Percentiles rank a stretch among this genome's conserved stretches.
Conservation (phyloP, 2,113 vertebrate genomes). For the Callocephalon fimbriatum region DNA sequence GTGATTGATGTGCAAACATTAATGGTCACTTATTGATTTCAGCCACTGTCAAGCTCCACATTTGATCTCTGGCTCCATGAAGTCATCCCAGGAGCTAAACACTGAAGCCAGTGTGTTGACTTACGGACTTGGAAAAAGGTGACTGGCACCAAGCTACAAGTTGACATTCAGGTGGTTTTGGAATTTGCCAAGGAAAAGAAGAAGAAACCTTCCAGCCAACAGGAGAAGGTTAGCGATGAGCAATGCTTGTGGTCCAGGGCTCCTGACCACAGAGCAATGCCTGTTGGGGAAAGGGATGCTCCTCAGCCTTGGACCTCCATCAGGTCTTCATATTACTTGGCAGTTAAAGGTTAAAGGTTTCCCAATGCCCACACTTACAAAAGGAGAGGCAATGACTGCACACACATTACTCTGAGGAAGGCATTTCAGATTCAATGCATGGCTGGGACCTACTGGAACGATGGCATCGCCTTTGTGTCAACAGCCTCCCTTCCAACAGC, state of each 20-base stretch:
- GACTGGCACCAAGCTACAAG: not conserved
- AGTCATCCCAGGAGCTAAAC: not conserved
- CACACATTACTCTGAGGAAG: not conserved
- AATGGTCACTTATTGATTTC: fast-evolving
- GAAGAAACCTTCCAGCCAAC: not conserved
- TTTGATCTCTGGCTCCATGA: not conserved
- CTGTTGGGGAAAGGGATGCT: not conserved
- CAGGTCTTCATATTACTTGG: not conserved
- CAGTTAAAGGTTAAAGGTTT: not conserved
- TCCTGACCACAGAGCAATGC: not conserved
- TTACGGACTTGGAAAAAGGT: not conserved
- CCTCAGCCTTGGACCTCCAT: not conserved
- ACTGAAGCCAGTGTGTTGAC: not conserved
- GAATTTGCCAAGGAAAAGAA: constrained; percentile 16
- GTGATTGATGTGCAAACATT: fast-evolving
- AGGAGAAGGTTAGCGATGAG: fast-evolving
- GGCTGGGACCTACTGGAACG: fast-evolving
- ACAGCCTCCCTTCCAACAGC: not conserved
- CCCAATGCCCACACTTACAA: not conserved
- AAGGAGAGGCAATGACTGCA: not conserved
- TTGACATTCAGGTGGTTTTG: fast-evolving
- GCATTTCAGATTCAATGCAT: fast-evolving
- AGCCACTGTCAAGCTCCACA: not conserved
- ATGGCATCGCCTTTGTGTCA: fast-evolving
- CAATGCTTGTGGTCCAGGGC: fast-evolving